Conservation (phyloP, 1,140 invertebrate genomes). For the Hylaeus volcanicus region DNA sequence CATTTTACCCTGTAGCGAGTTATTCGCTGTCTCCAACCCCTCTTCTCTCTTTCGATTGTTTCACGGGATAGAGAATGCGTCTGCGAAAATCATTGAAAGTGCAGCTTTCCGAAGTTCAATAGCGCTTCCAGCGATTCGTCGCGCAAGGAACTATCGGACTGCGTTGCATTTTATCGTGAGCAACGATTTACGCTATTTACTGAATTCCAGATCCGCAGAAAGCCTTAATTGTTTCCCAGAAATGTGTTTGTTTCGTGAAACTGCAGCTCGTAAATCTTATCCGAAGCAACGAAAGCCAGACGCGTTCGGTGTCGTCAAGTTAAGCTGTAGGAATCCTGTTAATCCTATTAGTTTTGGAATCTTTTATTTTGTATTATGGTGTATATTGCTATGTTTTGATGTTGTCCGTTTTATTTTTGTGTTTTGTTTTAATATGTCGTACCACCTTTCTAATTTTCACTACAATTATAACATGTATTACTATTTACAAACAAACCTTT, state of each 20-base stretch:
- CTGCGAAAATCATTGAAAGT: not conserved
- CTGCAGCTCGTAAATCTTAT: not conserved
- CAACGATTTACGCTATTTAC: not conserved
- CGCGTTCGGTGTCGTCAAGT: not conserved
- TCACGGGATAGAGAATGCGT: not conserved
- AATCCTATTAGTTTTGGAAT: no score
- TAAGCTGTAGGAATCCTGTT: not conserved
- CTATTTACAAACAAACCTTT: no score
- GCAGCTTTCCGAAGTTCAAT: not conserved
- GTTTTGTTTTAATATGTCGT: no score
- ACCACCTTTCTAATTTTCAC: no score
- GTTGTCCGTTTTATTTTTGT: no score
- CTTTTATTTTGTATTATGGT: no score
- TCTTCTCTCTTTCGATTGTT: not conserved
- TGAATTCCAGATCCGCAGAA: not conserved
- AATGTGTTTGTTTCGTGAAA: not conserved
- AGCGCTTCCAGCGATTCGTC: not conserved
- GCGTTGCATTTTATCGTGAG: not conserved
- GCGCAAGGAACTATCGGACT: not conserved
- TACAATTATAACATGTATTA: no score
- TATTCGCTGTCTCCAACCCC: not conserved
- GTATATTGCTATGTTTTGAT: no score
- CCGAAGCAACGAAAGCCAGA: not conserved
- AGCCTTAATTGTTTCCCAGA: not conserved
- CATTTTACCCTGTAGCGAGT: conserved; percentile 27